phyloP scores from a whole-genome alignment of 2,888 invertebrate genomes.

The Dioctria rufipes region DNA sequence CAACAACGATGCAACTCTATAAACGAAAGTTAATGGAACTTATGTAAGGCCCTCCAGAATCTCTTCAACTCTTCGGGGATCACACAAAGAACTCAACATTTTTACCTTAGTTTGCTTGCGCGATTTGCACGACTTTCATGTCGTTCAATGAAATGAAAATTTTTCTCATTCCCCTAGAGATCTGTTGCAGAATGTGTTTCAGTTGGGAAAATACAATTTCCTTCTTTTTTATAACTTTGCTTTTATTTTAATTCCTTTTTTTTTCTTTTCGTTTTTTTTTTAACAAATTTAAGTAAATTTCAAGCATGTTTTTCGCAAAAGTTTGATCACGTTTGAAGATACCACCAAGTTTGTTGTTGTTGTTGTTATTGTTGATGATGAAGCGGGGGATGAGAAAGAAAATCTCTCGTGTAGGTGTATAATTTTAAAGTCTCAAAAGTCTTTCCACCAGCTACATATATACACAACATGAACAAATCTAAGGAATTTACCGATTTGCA shows the following conservation, averaged over 20 bases:
- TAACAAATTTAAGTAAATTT: conserved; percentile 45
- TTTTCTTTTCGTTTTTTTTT: conserved; percentile 29
- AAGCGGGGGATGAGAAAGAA: conserved; percentile 30
- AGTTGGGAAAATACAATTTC: conserved; percentile 18
- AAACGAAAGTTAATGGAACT: conserved; percentile 44
- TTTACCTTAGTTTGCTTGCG: conserved; percentile 9
- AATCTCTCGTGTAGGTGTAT: conserved; percentile 19
- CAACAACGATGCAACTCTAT: background rate
- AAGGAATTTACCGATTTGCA: conserved; percentile 47
- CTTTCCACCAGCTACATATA: too few species aligned
- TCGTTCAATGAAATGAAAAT: conserved; percentile 51
- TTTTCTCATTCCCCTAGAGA: conserved; percentile 50
- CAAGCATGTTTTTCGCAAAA: conserved; percentile 42
- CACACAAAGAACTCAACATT: conserved; percentile 41
- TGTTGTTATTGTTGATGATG: background rate
- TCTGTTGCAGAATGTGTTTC: background rate
- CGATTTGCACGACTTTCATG: conserved; percentile 54
- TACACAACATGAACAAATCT: conserved; percentile 22
- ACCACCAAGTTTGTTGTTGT: background rate
- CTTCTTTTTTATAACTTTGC: conserved; percentile 9
- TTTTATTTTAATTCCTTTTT: conserved; percentile 41
- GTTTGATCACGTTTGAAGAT: conserved; percentile 49
- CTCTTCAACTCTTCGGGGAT: background rate
- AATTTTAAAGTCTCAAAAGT: too few species aligned
- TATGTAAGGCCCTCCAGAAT: conserved; percentile 2